Percentiles rank a stretch among this genome's conserved stretches.
phyloP scores from a whole-genome alignment of 2,888 invertebrate species.

The Eupithecia subumbrata region DNA sequence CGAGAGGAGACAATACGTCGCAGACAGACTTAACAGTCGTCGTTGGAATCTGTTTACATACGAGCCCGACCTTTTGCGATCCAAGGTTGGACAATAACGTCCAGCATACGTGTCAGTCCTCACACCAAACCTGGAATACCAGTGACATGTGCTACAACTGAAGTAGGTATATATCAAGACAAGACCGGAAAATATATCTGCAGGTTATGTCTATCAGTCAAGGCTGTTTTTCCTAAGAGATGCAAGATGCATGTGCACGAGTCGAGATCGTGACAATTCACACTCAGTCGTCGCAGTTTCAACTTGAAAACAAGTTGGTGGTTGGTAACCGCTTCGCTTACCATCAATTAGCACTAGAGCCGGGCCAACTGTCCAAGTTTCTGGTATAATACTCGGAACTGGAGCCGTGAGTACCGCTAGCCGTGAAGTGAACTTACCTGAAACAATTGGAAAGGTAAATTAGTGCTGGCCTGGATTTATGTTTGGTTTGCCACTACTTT shows the following conservation, averaged over 20 bases:
- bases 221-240: neutral
- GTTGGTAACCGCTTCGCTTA: slow-evolving; percentile 14
- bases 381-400: slow-evolving; percentile 3
- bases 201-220: neutral
- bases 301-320: slow-evolving; percentile 15
- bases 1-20: neutral
- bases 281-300: slow-evolving; percentile 10
- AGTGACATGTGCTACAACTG: neutral
- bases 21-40: slow-evolving; percentile 3
- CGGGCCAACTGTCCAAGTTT: slow-evolving; percentile 22
- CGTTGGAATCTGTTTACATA: slow-evolving; percentile 7
- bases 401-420: slow-evolving; percentile 21
- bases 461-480: slow-evolving; percentile 20
- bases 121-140: neutral
- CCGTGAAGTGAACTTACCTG: slow-evolving; percentile 30
- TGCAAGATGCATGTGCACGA: neutral
- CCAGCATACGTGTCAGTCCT: neutral
- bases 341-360: slow-evolving; percentile 29
- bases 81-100: slow-evolving; percentile 4
- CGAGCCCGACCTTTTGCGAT: slow-evolving; percentile 1
- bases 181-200: neutral
- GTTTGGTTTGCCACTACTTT: neutral
- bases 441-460: slow-evolving; percentile 29
- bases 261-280: neutral
- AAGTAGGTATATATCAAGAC: neutral